Percentiles rank a stretch among this genome's conserved stretches.
These are phyloP conservation scores for Tringa solitaria DNA, from an alignment of 2,113 vertebrate species.

Conservation along the genomic window DNA sequence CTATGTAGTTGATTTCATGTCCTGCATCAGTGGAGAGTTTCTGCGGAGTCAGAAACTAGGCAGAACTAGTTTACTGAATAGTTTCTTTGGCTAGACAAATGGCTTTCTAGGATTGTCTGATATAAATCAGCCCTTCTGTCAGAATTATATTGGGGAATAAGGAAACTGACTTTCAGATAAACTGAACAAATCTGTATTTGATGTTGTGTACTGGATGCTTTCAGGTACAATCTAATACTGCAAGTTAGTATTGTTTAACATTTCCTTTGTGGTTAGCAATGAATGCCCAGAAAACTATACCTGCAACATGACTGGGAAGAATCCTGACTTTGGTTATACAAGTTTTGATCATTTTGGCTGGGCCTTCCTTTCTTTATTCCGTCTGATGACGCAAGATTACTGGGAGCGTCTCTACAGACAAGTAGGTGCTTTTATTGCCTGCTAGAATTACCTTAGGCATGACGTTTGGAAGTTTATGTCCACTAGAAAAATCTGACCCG, in stretches of 20 bases:
- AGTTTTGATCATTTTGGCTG: conserved; percentile 94
- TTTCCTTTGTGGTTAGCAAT: conserved; percentile 24
- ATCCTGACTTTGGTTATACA: conserved; percentile 92
- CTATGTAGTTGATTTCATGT: neutral
- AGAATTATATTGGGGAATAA: neutral
- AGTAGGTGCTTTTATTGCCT: conserved; percentile 64
- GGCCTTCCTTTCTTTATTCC: conserved; percentile 93
- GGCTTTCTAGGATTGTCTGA: neutral
- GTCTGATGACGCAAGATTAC: conserved; percentile 93
- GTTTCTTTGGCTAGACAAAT: neutral
- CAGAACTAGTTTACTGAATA: neutral
- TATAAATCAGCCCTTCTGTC: neutral
- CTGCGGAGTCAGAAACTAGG: neutral
- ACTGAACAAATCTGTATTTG: neutral
- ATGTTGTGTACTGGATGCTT: neutral
- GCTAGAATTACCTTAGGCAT: neutral
- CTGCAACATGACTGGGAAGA: conserved; percentile 76
- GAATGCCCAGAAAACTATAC: conserved; percentile 81
- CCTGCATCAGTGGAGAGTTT: neutral
- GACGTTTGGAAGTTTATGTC: neutral
- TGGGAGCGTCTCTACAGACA: conserved; percentile 96
- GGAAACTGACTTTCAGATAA: neutral
- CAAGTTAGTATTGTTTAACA: neutral
- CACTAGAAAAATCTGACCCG: neutral
- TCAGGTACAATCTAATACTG: neutral